phyloP scores from a whole-genome alignment of 2,113 vertebrate species.

The Mixornis gularis region DNA sequence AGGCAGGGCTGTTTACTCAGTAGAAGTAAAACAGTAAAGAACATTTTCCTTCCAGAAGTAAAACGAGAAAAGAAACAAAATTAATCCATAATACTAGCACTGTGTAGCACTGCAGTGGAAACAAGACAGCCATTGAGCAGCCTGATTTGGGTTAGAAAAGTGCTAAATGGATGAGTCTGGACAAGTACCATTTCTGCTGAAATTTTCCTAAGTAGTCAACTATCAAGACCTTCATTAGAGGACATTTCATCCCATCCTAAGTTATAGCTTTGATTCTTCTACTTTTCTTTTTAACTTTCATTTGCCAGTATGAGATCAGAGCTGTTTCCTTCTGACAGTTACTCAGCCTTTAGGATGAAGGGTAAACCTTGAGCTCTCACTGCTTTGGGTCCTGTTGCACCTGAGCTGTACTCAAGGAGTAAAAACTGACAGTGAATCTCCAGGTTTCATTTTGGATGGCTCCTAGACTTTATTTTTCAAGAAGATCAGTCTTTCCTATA shows the following conservation, averaged over 20 bases:
- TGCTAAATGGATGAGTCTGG: background rate
- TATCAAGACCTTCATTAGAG: background rate
- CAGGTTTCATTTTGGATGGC: background rate
- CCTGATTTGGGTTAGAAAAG: background rate
- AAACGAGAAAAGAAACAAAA: background rate
- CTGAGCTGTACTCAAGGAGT: background rate
- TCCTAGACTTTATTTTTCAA: background rate
- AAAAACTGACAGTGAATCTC: background rate
- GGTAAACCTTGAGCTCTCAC: background rate
- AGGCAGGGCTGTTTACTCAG: background rate
- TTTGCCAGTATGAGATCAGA: background rate
- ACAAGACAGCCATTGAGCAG: background rate
- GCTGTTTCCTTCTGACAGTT: background rate
- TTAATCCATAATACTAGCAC: background rate
- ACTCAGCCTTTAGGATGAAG: background rate
- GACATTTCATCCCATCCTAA: background rate
- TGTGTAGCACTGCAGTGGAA: background rate
- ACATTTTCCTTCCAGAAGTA: background rate
- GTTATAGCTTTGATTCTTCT: background rate
- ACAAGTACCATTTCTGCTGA: background rate
- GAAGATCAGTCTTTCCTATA: background rate
- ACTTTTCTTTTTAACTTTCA: background rate
- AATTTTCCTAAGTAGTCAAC: background rate
- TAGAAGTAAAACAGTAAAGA: background rate
- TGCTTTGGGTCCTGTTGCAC: background rate